A percentile compares a stretch with the other conserved stretches of the same genome.
These are phyloP conservation scores for Tor tambroides DNA, from an alignment of 2,113 vertebrate species.

Conservation along the genomic window DNA sequence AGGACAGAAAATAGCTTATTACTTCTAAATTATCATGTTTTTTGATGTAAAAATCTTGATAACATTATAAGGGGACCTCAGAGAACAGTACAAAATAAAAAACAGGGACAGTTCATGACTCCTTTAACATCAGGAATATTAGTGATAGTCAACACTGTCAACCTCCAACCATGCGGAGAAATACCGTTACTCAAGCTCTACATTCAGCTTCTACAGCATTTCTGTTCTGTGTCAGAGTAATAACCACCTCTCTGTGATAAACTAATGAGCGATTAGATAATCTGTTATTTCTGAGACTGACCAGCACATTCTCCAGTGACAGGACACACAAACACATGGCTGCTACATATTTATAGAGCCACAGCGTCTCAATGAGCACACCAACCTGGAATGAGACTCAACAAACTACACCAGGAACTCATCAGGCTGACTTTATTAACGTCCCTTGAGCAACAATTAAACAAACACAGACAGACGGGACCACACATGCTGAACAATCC, in stretches of 20 bases:
- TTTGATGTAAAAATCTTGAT: no score
- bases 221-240: slow-evolving; percentile 12
- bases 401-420: neutral
- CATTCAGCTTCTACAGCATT: neutral
- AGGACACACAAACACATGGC: neutral
- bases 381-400: neutral
- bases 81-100: no score
- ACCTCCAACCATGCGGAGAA: neutral
- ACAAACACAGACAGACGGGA: neutral
- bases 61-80: no score
- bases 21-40: no score
- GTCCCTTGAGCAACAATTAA: neutral
- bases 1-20: no score
- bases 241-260: slow-evolving; percentile 26
- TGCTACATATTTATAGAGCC: neutral
- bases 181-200: neutral
- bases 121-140: neutral
- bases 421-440: neutral
- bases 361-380: neutral
- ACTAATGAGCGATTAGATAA: neutral
- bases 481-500: neutral
- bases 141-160: no score
- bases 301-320: slow-evolving; percentile 25
- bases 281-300: neutral
- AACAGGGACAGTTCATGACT: no score